Evolutionary conservation across 2,113 vertebrate species (phyloP), one percentile per base, ranked within the genome.

Genomic region (Pachycephala philippinensis): DNA sequence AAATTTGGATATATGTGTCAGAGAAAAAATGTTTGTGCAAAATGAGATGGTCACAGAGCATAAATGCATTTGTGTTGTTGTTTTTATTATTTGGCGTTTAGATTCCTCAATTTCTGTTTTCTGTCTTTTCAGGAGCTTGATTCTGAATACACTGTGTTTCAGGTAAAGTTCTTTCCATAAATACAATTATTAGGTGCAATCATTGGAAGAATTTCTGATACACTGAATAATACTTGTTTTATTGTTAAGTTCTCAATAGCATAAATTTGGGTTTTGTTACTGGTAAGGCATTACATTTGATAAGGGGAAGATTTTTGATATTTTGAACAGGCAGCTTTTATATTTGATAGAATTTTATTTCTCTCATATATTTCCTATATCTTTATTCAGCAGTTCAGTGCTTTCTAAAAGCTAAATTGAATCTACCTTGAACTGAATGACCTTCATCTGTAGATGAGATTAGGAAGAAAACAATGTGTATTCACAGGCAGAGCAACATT

Each of bases 111-210:
- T 71, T 93, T 81, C 40, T 76, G 12, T 94, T 96, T 97, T 84
- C 79, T 98, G 89, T 97, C 94, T 98, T 98, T 97, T 97, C 98
- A 99, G 99, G 99, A 99, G 54, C 87, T 97, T 78, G 97, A 96
- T 92, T 90, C 95, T 57, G 97, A 98, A 86, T 96, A 98, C 72
- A 95, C 91, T 54, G 84, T 98, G 54, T 97, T 98, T 94, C 98
- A 99, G 99, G 99, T 99, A 99, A 99, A 93, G 44, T 75, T 83
- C 2, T 79, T 89, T 90, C 81, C 28, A 53, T 96, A 85, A 93
- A 86, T 94, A n/a, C 30, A 64, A 23, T 40, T 59, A 39, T 47
- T 42, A 74, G 24, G 35, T 84, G 40, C 9, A 65, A 3, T 56
- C 1, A 16, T 56, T 68, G 9, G 23, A 89, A 71, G 28, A 52